Base-by-base conservation (phyloP, 2,113 vertebrate genomes). In the Eolophus roseicapilla region DNA sequence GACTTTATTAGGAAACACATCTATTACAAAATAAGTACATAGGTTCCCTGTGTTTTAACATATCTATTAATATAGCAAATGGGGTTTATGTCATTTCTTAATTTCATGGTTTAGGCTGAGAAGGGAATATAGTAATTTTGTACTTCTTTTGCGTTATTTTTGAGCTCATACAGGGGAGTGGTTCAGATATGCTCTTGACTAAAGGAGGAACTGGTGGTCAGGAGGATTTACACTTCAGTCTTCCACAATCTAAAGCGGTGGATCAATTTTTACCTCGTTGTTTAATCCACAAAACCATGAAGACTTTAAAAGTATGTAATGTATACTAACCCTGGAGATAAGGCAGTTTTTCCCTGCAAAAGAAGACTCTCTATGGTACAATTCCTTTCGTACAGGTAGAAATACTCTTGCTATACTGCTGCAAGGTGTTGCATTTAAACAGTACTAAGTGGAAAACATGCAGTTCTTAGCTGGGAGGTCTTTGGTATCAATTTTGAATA, bases 221-320 rank as follows among this genome's bases (percentile, higher is more conserved):
- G 44, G 31, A 55, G 14, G 5, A 44, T 49, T 75, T 75, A 53
- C 11, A 60, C 5, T 7, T 14, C 15, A 69, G 29, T 41, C 11
- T 69, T 68, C 46, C 15, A 59, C 19, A 25, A 39, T 57, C 13
- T 67, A 80, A 31, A 63, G 17, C 35, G 82, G 47, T 86, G 74
- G 81, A 85, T 75, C 70, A 82, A 46, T 86, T 92, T 93, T 94
- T 35, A 84, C 50, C 46, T 94, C 89, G 55, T 52, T 86, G 63
- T 85, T 86, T 93, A 97, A 93, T 46, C 10, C 16, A 60, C 57
- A 83, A 69, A 94, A 77, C 71, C 60, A 33, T 15, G 39, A 75
- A 44, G 47, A 44, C 59, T 62, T 29, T n/a, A 67, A 86, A 70
- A 39, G 23, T 65, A 81, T 67, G 29, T 81, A 25, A 90, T 41